A percentile compares a stretch with the other conserved stretches of the same genome.
phyloP scores from a whole-genome alignment of 64 coral and sea anemone genomes.

The Platygyra sinensis region DNA sequence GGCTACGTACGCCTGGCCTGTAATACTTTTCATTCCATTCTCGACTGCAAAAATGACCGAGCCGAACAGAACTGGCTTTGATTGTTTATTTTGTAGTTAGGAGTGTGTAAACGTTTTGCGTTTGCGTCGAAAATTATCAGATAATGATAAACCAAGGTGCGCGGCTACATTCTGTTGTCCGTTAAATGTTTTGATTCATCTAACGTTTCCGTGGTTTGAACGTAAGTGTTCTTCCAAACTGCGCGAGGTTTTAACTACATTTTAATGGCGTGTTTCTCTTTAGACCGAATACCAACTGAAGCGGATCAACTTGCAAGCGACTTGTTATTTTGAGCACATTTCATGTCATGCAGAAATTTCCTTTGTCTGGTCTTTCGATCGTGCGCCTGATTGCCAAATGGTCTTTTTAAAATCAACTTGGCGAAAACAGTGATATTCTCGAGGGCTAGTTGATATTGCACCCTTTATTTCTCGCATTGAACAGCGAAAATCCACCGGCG shows the following conservation, averaged over 20 bases:
- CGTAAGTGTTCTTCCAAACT: slow-evolving; percentile 15
- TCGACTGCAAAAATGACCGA: not conserved
- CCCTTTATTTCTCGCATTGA: slow-evolving; percentile 15
- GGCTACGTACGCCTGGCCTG: not conserved
- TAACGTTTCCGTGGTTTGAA: slow-evolving; percentile 24
- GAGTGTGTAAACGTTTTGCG: not conserved
- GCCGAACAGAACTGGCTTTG: not conserved
- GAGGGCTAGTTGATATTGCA: not conserved
- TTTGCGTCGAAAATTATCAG: slow-evolving; percentile 10
- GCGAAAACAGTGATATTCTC: not conserved
- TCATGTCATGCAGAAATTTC: not conserved
- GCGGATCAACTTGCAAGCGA: not conserved
- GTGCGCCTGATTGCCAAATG: not conserved
- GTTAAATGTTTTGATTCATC: slow-evolving; percentile 32
- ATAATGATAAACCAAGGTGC: not conserved
- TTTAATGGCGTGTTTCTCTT: slow-evolving; percentile 18
- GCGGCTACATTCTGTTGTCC: not conserved
- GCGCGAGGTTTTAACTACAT: slow-evolving; percentile 29
- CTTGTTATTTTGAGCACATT: not conserved
- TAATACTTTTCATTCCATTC: not conserved
- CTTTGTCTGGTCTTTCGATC: slow-evolving; percentile 5
- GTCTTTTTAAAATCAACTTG: not conserved
- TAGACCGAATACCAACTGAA: not conserved
- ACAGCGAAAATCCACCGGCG: not conserved
- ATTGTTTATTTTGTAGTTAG: slow-evolving; percentile 18